Evolutionary conservation across 1,140 invertebrate species (phyloP).

Genomic region (Zaprionus inermis): DNA sequence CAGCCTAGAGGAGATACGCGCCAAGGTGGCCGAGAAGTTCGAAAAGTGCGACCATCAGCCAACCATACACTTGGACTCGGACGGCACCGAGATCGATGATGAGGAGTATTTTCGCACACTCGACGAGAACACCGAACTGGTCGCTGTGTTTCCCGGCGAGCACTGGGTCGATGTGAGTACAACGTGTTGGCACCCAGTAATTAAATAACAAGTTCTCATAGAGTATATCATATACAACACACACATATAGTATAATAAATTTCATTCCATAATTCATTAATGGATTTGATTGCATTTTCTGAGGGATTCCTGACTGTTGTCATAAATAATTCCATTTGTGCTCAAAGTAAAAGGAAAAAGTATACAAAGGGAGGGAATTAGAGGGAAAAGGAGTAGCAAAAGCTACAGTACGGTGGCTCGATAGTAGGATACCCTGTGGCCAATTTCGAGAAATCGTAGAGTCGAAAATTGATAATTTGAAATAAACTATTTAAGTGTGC

Average conservation of each 20-base stretch:
- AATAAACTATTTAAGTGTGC: no score
- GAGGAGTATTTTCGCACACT: constrained; percentile 94
- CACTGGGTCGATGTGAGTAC: constrained; percentile 87
- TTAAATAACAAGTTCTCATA: background rate
- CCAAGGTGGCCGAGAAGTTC: constrained; percentile 89
- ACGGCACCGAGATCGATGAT: constrained; percentile 95
- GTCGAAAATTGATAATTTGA: no score
- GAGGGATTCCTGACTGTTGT: background rate
- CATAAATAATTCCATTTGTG: constrained; percentile 26
- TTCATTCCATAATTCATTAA: background rate
- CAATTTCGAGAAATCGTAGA: no score
- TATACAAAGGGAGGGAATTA: no score
- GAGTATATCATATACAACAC: background rate
- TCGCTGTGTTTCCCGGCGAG: constrained; percentile 90
- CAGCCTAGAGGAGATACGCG: constrained; percentile 90
- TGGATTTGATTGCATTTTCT: constrained; percentile 11
- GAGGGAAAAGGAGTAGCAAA: no score
- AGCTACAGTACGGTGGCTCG: no score
- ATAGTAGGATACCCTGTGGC: no score
- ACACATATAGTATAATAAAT: background rate
- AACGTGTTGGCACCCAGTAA: background rate
- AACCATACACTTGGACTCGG: constrained; percentile 92
- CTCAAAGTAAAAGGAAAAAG: background rate
- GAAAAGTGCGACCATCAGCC: constrained; percentile 86
- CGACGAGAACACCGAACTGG: constrained; percentile 92